These are phyloP conservation scores for Psix sp. DNA, from an alignment of 1,140 invertebrate species.

Conservation along the genomic window DNA sequence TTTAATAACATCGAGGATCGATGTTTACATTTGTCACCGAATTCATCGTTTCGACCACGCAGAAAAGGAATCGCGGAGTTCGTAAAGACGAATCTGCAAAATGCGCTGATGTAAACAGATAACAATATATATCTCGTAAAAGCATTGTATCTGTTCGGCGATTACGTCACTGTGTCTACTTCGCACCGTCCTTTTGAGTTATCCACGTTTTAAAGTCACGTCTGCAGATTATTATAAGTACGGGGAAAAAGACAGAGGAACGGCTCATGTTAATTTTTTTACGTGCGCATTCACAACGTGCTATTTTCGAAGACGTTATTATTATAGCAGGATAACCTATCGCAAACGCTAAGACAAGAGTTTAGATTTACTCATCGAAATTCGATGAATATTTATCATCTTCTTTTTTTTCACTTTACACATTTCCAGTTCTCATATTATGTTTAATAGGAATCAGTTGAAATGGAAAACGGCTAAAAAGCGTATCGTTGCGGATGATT, in stretches of 20 bases:
- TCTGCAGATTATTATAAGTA: conserved; percentile 33
- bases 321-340: not conserved
- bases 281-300: not conserved
- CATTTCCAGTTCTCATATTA: too few relatives aligned
- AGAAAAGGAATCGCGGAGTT: too few relatives aligned
- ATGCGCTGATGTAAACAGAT: not conserved
- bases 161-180: conserved; percentile 39
- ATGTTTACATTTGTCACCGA: too few relatives aligned
- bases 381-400: too few relatives aligned
- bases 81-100: not conserved
- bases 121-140: conserved; percentile 12
- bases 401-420: too few relatives aligned
- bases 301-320: conserved; percentile 1
- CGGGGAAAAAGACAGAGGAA: conserved; percentile 15
- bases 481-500: too few relatives aligned
- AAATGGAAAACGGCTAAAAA: too few relatives aligned
- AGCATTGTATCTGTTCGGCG: conserved; percentile 30
- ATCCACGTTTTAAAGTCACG: conserved; percentile 39
- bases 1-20: too few relatives aligned
- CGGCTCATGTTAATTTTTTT: conserved; percentile 15
- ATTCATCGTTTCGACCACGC: too few relatives aligned
- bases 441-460: too few relatives aligned
- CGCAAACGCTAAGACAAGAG: too few relatives aligned
- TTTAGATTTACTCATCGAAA: too few relatives aligned
- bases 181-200: conserved; percentile 39